Base-by-base conservation (phyloP, 2,888 invertebrate genomes). In the Netelia melanura region DNA sequence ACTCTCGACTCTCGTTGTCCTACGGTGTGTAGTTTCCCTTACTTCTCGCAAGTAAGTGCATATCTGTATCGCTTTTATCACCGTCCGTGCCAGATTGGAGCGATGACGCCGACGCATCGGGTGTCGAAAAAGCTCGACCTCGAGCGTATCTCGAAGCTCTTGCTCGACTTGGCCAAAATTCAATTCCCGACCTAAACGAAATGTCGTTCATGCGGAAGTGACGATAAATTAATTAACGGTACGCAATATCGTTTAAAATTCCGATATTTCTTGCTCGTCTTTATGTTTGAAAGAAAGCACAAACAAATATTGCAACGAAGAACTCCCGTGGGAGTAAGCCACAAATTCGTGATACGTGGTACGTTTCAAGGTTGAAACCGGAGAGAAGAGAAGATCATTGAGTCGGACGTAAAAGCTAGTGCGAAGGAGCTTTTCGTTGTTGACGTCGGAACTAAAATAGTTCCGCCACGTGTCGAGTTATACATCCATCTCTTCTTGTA, bases 381-480 rank as follows among this genome's bases (percentile, higher is more conserved):
- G 9, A 17, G 62, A 62, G 65, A 65, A 17, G n/a, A 11, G 17
- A 38, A 44, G 25, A 61, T 74, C 44, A 25, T 44, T 14, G 21
- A 74, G 38, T 17, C 58, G 5, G 17, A 56, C 21, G 14, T 48
- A 43, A 21, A 58, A 58, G 10, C 56, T 10, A 58, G 9, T 56
- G 58, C 72, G 44, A 43, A 72, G 44, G 14, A 78, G 65, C 72
- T 83, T 61, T 44, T 61, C 52, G 38, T 52, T 75, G 75, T 78
- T 79, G 83, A 83, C 58, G 70, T 74, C 83, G 56, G 62, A 68
- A 74, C 70, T 79, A 83, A 79, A 83, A 83, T 79, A 83, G 79
- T 79, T 83, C 79, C 79, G 64, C 25, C 21, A 44, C 38, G 67
- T 25, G 14, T 44, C 48, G n/a, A 21, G 71, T 83, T 70, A 74